Evolutionary conservation across 2,113 vertebrate genomes (phyloP).

Genomic region (Poeciliopsis retropinna): DNA sequence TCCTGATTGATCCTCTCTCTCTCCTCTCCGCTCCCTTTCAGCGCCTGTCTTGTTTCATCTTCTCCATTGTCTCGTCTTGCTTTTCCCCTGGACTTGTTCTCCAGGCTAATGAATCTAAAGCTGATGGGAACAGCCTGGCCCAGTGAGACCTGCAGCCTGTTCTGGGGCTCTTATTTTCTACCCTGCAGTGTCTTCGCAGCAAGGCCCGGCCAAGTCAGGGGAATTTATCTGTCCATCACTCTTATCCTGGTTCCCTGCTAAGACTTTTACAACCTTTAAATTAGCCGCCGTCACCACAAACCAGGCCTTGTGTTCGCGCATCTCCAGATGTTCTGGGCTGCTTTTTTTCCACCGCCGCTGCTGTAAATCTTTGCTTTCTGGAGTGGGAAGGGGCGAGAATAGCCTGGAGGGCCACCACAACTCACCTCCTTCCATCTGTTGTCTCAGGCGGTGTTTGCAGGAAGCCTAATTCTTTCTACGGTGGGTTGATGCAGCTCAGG

Average conservation of each 20-base stretch:
- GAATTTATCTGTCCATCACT: constrained; percentile 73
- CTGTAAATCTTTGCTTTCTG: constrained; percentile 64
- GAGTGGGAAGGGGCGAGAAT: constrained; percentile 35
- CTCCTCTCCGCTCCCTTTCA: constrained; percentile 50
- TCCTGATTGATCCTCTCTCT: constrained; percentile 67
- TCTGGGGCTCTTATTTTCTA: constrained; percentile 46
- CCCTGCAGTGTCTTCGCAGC: constrained; percentile 49
- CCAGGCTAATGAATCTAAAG: constrained; percentile 54
- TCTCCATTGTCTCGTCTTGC: constrained; percentile 52
- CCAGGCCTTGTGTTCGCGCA: constrained; percentile 43
- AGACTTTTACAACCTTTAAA: constrained; percentile 78
- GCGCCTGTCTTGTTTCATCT: constrained; percentile 65
- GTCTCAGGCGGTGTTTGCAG: constrained; percentile 30
- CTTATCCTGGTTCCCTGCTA: constrained; percentile 41
- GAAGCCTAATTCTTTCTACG: constrained; percentile 13
- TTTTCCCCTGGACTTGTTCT: constrained; percentile 32
- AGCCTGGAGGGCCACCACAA: constrained; percentile 44
- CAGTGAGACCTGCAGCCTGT: constrained; percentile 40
- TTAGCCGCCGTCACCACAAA: constrained; percentile 64
- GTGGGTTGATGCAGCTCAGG: constrained; percentile 18
- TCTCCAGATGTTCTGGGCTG: constrained; percentile 73
- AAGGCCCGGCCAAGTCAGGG: constrained; percentile 32
- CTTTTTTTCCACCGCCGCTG: constrained; percentile 31
- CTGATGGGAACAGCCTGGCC: constrained; percentile 43
- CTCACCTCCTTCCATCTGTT: constrained; percentile 69